Base-by-base conservation (phyloP, 2,888 invertebrate species). In the Ichneumoninae sp. region DNA sequence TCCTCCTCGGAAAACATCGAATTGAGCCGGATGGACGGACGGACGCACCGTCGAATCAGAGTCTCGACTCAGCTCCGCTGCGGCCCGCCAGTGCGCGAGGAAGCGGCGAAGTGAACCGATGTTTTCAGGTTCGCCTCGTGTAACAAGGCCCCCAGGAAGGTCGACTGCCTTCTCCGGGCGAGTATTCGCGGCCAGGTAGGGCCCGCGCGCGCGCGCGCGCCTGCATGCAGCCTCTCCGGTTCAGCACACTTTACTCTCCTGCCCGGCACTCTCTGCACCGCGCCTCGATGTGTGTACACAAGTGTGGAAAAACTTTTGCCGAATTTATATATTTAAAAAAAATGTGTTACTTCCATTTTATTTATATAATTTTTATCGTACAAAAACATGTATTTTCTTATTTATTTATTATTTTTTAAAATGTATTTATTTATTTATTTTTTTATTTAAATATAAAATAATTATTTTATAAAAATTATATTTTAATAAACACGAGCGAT, bases 91-190 rank as follows among this genome's bases (percentile, higher is more conserved):
- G 63, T 76, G 74, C 68, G 75, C 8, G 68, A 73, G 52, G 68
- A 81, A 70, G 33, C 71, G 70, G 63, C 77, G 81, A 80, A 65
- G 81, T 80, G 86, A 81, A 83, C 79, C 88, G 83, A 89, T 90
- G 91, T 92, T 91, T 91, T 92, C 88, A 91, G 90, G 90, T 89
- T 87, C 86, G 91, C 87, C 87, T 88, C 88, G 89, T 89, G 89
- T 88, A 89, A 88, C 91, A 92, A 91, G 91, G 91, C 90, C 91
- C 90, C 89, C 88, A 90, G 89, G 92, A 92, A 92, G 91, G 92
- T 91, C 92, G 91, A 90, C 89, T 85, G 90, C 88, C 89, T 88
- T 87, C 85, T 86, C 76, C 73, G 79, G 73, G 76, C 80, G 86
- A 81, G 80, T 86, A 83, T 73, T 82, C 82, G 73, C 78, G 73